phyloP scores from a whole-genome alignment of 1,140 invertebrate genomes.

The Metopolophium dirhodum region DNA sequence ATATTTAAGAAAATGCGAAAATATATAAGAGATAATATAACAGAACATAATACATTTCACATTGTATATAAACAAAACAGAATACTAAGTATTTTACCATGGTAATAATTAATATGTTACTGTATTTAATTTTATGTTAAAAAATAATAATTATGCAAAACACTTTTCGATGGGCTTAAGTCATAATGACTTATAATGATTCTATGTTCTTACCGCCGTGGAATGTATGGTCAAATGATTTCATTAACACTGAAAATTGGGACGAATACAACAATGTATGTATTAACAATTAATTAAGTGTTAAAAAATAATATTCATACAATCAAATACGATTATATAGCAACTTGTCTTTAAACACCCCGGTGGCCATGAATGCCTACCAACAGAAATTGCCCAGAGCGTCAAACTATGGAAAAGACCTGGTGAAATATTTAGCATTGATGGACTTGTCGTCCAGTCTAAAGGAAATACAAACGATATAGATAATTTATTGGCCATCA shows the following conservation, averaged over 20 bases:
- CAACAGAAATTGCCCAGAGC: not conserved
- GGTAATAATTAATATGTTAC: not conserved
- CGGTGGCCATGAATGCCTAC: conserved; percentile 29
- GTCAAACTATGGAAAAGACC: conserved; percentile 46
- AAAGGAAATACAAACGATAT: not conserved
- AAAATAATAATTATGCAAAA: not conserved
- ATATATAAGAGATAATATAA: not conserved
- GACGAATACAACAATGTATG: not conserved
- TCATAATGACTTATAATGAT: conserved; percentile 1
- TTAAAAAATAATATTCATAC: not conserved
- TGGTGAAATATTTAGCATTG: conserved; percentile 1
- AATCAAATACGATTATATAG: not conserved
- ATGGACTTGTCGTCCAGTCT: not conserved
- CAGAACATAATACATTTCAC: not conserved
- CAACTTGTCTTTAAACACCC: conserved; percentile 12
- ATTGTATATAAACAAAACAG: not conserved
- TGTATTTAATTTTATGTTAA: not conserved
- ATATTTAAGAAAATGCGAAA: not conserved
- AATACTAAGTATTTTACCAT: not conserved
- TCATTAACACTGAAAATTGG: conserved; percentile 41
- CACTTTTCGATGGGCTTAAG: not conserved
- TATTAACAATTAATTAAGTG: not conserved
- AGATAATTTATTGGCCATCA: not conserved
- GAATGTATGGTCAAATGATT: conserved; percentile 34
- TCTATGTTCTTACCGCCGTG: conserved; percentile 45